Percentiles rank a stretch among this genome's conserved stretches.
These are phyloP conservation scores for Rhombomys opimus DNA, from an alignment of 2,113 vertebrate species.

Conservation along the genomic window DNA sequence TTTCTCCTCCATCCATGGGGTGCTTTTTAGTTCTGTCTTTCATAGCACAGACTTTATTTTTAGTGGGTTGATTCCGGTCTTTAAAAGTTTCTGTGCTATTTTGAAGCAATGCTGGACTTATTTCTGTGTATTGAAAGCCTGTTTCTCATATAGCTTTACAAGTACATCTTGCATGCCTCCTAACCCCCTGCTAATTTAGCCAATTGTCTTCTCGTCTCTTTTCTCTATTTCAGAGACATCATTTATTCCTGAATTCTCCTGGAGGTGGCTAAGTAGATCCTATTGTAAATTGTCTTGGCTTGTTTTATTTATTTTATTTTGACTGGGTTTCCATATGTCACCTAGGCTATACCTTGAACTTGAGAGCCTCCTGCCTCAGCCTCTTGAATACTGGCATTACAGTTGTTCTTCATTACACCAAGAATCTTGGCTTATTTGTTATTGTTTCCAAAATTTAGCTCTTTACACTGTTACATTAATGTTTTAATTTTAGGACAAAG, in stretches of 20 bases:
- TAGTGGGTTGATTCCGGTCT: not conserved
- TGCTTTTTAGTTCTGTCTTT: not conserved
- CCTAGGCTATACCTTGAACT: not conserved
- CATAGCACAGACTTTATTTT: not conserved
- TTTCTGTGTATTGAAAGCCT: not conserved
- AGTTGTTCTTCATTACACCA: not conserved
- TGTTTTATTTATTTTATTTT: not conserved
- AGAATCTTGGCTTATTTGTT: not conserved
- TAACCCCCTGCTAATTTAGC: not conserved
- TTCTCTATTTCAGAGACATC: not conserved
- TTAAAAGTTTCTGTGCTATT: not conserved
- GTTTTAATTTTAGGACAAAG: slow-evolving; percentile 4
- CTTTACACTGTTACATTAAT: not conserved
- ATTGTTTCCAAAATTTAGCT: slow-evolving; percentile 13
- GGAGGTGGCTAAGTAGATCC: not conserved
- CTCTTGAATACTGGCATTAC: not conserved
- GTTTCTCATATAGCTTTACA: not conserved
- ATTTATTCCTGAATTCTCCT: not conserved
- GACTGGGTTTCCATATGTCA: not conserved
- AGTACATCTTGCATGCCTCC: not conserved
- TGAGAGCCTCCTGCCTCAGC: not conserved
- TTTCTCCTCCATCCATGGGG: not conserved
- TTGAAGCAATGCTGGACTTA: slow-evolving; percentile 9
- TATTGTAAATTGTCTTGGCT: not conserved
- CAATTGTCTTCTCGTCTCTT: not conserved